Evolutionary conservation across 2,113 vertebrate species (phyloP).

Genomic region (Phalacrocorax brasilianus): DNA sequence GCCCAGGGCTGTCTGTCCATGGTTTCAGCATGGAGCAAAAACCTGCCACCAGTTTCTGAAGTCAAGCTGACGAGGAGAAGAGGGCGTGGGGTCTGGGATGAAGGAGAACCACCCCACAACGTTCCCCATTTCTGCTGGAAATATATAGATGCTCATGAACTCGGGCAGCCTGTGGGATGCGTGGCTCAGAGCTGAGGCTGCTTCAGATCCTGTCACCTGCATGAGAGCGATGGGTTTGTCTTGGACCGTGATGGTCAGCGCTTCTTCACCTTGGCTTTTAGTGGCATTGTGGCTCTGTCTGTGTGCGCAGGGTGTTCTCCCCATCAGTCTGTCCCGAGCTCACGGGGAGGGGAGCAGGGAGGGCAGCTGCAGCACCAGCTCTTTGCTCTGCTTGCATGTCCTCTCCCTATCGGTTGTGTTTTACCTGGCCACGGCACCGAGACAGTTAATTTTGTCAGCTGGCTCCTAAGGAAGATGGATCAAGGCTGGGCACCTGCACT

Average conservation of each 20-base stretch:
- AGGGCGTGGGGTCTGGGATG: background rate
- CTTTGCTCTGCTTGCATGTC: background rate
- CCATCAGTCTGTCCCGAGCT: accelerated
- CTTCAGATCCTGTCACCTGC: background rate
- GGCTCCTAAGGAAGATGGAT: constrained; percentile 47
- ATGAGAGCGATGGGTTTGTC: accelerated
- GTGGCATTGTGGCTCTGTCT: accelerated
- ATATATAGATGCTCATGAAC: accelerated
- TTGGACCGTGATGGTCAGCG: accelerated
- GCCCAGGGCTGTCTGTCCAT: background rate
- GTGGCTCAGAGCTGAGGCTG: background rate
- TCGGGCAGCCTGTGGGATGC: background rate
- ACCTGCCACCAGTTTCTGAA: background rate
- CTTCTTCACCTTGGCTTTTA: background rate
- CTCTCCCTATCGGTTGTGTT: background rate
- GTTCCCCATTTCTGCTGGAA: background rate
- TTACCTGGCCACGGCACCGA: background rate
- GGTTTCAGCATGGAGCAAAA: background rate
- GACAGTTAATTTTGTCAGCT: background rate
- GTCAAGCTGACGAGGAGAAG: background rate
- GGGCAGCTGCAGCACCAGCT: background rate
- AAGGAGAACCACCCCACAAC: background rate
- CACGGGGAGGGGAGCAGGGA: background rate
- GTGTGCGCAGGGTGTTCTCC: accelerated
- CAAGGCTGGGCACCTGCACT: background rate